Evolutionary conservation across 2,797 vertebrate species (phyloP), one percentile per base, ranked within the genome.

Genomic region (Discoglossus pictus): DNA sequence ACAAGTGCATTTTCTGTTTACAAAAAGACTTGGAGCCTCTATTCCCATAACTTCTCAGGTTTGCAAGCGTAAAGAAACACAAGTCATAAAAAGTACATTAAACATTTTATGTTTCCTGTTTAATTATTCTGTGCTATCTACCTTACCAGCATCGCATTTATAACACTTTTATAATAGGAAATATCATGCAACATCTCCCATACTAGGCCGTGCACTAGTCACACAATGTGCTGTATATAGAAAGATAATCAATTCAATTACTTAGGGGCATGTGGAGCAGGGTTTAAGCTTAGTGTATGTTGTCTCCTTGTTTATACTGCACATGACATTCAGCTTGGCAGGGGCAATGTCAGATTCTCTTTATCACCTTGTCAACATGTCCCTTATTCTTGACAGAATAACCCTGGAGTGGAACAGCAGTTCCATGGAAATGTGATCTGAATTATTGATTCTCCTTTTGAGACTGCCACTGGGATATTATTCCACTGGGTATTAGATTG

Each of bases 311-410:
- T 27, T 55, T 70, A 70, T 55, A 9, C 31, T 54, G 3, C n/a
- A 36, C 11, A 39, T 47, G 31, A 55, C 13, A 40, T 40, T 34
- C 36, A 23, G 36, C 59, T 55, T 40, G 24, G 51, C 16, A 56
- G 58, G 16, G 31, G 21, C 66, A 48, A 31, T 55, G 67, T 70
- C 51, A 70, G 21, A 54, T 47, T 70, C 59, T 46, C 51, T 48
- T 62, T 50, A 56, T 62, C 51, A 62, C 59, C 67, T 70, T 70
- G 67, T 56, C 59, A 70, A 62, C 59, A 70, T 70, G 35, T 70
- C 21, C 58, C 59, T 63, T 69, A 39, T 62, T 62, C 50, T 62
- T 54, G 50, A 48, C 67, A 62, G 50, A 48, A 62, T 54, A 69
- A 55, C 50, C 34, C 59, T 55, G 51, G 34, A 50, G 60, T 62